Percentiles rank a stretch among this genome's conserved stretches.
phyloP scores from a whole-genome alignment of 2,797 vertebrate genomes.

The Cyprinella venusta region DNA sequence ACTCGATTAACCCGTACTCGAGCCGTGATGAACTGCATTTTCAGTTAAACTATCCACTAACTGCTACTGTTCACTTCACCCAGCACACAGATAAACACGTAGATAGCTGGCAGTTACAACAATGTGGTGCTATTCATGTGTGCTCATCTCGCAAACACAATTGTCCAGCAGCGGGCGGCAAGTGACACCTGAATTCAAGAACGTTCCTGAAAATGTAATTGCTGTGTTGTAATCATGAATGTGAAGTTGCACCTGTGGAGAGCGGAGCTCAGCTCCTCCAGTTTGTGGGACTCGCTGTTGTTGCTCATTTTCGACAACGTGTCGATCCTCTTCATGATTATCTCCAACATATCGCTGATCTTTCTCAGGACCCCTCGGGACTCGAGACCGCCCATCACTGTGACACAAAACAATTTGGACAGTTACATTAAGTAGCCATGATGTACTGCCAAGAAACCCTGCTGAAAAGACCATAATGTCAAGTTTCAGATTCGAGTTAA shows the following conservation, averaged over 20 bases:
- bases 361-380: slow-evolving; percentile 89
- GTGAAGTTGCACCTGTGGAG: slow-evolving; percentile 82
- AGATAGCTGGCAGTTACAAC: slow-evolving; percentile 11
- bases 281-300: slow-evolving; percentile 81
- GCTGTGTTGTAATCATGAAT: background rate
- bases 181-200: slow-evolving; percentile 5
- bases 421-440: background rate
- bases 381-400: slow-evolving; percentile 87
- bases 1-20: background rate
- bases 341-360: slow-evolving; percentile 96
- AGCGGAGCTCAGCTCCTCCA: slow-evolving; percentile 79
- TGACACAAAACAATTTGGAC: background rate
- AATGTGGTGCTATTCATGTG: background rate
- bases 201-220: background rate
- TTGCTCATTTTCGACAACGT: slow-evolving; percentile 88
- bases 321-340: slow-evolving; percentile 93
- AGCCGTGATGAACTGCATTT: background rate
- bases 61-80: background rate
- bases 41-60: background rate
- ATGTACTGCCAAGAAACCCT: background rate
- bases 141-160: background rate
- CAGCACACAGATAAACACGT: slow-evolving; percentile 10
- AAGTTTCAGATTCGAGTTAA: background rate
- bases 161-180: background rate
- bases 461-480: background rate